Conservation (phyloP, 2,797 vertebrate species). For the Scolopax rusticola region DNA sequence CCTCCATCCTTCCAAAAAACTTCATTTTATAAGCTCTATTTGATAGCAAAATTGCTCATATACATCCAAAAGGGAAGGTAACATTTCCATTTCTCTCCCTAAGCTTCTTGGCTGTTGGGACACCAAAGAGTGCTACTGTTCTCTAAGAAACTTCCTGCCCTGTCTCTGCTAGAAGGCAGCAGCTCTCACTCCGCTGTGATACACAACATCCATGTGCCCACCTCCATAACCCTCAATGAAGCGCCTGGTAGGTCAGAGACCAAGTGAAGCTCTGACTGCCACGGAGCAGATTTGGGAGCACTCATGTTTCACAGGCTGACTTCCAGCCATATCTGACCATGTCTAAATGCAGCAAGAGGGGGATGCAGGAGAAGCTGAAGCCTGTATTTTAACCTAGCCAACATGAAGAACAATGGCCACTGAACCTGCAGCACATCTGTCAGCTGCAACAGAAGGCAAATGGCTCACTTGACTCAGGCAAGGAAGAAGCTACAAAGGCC, state of each 20-base stretch:
- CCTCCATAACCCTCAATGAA: background rate
- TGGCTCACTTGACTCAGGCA: fast-evolving
- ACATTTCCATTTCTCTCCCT: background rate
- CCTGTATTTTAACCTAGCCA: background rate
- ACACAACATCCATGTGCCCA: fast-evolving
- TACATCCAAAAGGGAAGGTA: background rate
- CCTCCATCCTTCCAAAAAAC: background rate
- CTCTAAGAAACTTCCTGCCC: background rate
- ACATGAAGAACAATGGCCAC: background rate
- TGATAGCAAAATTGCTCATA: background rate
- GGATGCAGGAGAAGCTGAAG: background rate
- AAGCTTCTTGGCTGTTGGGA: background rate
- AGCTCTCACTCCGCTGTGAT: background rate
- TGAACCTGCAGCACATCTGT: background rate
- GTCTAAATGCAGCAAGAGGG: background rate
- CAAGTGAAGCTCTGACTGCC: background rate
- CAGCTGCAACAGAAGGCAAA: background rate
- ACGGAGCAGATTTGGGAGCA: background rate
- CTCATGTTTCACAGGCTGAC: fast-evolving
- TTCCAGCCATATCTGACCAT: background rate
- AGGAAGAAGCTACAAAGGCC: background rate
- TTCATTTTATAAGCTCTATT: slow-evolving; percentile 26
- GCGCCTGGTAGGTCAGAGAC: background rate
- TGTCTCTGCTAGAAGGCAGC: background rate
- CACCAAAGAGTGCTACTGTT: background rate